These are phyloP conservation scores for Dermatemys mawii DNA, from an alignment of 2,113 vertebrate species.

Conservation along the genomic window DNA sequence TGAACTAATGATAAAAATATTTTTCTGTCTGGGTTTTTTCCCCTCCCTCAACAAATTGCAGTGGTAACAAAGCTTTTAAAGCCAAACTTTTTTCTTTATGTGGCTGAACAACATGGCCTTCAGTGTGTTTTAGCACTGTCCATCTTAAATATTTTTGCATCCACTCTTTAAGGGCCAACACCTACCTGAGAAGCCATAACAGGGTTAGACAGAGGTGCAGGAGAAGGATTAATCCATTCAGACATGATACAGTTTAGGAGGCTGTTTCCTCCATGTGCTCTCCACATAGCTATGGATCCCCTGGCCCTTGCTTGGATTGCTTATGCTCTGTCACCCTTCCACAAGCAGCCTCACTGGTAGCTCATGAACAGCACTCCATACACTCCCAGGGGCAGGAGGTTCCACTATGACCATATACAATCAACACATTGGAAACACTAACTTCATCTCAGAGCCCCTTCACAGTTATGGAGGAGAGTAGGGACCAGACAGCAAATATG, in stretches of 20 bases:
- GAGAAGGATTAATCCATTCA: neutral
- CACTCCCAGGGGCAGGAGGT: neutral
- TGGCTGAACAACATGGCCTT: neutral
- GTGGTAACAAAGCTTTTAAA: slow-evolving; percentile 28
- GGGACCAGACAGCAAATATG: too few species aligned
- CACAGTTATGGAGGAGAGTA: neutral
- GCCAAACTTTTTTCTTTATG: neutral
- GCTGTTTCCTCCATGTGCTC: neutral
- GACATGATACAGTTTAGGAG: neutral
- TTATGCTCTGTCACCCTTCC: neutral
- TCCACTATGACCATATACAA: fast-evolving
- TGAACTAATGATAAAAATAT: slow-evolving; percentile 46
- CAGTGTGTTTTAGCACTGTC: neutral
- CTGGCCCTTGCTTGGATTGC: neutral
- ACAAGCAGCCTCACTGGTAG: neutral
- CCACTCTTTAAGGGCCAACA: neutral
- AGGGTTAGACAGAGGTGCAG: neutral
- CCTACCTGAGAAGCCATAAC: neutral
- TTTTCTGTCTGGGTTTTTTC: slow-evolving; percentile 23
- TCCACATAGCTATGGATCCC: neutral
- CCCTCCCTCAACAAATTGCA: slow-evolving; percentile 28
- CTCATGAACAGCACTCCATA: neutral
- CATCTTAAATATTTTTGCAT: neutral
- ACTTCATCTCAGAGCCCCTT: neutral
- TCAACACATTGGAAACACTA: neutral